Evolutionary conservation across 2,888 invertebrate species (phyloP).

Genomic region (Chymomyza fuscimana): DNA sequence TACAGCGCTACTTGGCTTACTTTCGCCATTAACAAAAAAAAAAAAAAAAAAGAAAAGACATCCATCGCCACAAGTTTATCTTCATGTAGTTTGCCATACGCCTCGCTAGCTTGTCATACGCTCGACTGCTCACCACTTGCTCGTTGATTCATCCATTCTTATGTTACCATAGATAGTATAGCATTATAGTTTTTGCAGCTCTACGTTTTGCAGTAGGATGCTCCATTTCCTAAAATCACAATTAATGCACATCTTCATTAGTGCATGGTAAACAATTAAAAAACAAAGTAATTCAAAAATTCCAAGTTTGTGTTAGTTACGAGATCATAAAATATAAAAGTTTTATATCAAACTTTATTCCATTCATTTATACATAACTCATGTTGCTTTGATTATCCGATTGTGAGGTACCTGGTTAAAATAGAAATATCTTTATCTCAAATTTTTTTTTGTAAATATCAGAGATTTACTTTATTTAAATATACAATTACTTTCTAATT

Average conservation of each 20-base stretch:
- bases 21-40: background rate
- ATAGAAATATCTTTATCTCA: too few relatives aligned
- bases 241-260: background rate
- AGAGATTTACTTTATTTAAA: too few relatives aligned
- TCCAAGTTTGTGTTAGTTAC: too few relatives aligned
- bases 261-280: background rate
- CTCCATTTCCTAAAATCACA: background rate
- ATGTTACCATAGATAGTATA: conserved; percentile 27
- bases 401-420: too few relatives aligned
- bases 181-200: conserved; percentile 7
- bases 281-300: background rate
- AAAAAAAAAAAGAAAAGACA: conserved; percentile 7
- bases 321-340: too few relatives aligned
- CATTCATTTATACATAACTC: too few relatives aligned
- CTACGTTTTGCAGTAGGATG: background rate
- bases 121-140: conserved; percentile 25
- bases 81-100: conserved; percentile 34
- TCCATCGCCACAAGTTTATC: conserved; percentile 19
- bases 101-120: conserved; percentile 40
- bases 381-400: too few relatives aligned
- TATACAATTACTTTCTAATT: too few relatives aligned
- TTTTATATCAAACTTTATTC: too few relatives aligned
- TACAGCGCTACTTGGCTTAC: conserved; percentile 37
- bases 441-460: too few relatives aligned
- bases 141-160: conserved; percentile 41